Conservation (phyloP, 1,140 invertebrate species). For the Drusus annulatus region DNA sequence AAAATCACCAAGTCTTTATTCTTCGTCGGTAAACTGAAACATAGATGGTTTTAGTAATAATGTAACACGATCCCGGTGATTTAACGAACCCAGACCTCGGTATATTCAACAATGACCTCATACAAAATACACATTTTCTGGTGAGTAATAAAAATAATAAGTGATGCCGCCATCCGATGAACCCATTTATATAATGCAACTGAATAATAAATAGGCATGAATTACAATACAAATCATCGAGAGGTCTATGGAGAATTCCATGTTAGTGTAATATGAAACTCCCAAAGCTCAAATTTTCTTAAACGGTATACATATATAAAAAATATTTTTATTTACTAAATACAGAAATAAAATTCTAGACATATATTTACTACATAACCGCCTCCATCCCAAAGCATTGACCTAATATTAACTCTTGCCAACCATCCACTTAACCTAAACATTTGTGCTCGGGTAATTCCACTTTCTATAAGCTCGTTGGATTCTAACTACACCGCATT, state of each 20-base stretch:
- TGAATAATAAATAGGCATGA: background rate
- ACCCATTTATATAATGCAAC: too few relatives aligned
- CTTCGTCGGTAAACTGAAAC: too few relatives aligned
- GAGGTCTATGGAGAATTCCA: background rate
- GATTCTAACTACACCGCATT: conserved; percentile 1
- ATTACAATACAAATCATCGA: background rate
- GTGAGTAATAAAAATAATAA: too few relatives aligned
- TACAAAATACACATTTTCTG: too few relatives aligned
- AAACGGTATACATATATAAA: conserved; percentile 27
- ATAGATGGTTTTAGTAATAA: too few relatives aligned
- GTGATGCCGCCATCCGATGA: too few relatives aligned
- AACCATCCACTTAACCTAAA: background rate
- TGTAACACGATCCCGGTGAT: too few relatives aligned
- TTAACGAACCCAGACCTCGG: too few relatives aligned
- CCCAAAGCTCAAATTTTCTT: conserved; percentile 15
- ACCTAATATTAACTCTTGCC: background rate
- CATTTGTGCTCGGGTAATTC: conserved; percentile 6
- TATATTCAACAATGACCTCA: too few relatives aligned
- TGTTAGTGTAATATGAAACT: background rate
- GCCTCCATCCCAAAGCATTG: background rate
- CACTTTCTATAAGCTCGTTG: conserved; percentile 30
- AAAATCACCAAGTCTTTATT: too few relatives aligned
- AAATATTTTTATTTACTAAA: conserved; percentile 38
- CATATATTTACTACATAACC: conserved; percentile 9
- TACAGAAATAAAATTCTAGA: background rate